Evolutionary conservation across 2,113 vertebrate species (phyloP).

Genomic region (Crypturellus undulatus): DNA sequence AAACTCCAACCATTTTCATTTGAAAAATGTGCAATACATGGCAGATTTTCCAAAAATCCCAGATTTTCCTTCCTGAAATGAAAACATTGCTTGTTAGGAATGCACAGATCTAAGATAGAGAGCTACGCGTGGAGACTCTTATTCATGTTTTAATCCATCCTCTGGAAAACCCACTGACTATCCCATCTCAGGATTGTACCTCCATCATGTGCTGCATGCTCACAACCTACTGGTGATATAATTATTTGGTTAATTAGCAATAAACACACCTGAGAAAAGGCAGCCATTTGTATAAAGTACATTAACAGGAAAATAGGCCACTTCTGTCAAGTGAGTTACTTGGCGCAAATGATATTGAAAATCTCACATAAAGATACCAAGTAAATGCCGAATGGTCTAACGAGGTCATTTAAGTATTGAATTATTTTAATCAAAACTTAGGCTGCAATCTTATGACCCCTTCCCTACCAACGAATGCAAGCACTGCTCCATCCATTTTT

Average conservation of each 20-base stretch:
- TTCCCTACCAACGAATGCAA: neutral
- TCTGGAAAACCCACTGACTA: neutral
- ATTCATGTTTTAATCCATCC: neutral
- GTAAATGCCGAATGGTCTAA: neutral
- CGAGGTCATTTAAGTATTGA: rapidly evolving
- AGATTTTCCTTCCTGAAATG: too few species aligned
- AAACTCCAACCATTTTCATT: neutral
- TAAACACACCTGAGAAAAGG: neutral
- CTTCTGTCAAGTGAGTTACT: neutral
- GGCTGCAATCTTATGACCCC: neutral
- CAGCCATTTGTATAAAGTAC: neutral
- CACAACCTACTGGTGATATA: neutral
- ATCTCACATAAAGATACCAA: neutral
- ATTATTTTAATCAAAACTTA: neutral
- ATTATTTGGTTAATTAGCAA: neutral
- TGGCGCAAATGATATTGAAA: neutral
- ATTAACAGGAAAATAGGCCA: neutral
- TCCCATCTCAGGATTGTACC: neutral
- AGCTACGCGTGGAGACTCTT: rapidly evolving
- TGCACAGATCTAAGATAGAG: neutral
- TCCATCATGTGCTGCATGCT: neutral
- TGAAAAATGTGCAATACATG: neutral
- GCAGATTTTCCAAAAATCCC: neutral
- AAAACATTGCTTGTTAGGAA: neutral
- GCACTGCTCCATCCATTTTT: neutral